phyloP scores from a whole-genome alignment of 2,113 vertebrate species.

The Mustela lutreola region DNA sequence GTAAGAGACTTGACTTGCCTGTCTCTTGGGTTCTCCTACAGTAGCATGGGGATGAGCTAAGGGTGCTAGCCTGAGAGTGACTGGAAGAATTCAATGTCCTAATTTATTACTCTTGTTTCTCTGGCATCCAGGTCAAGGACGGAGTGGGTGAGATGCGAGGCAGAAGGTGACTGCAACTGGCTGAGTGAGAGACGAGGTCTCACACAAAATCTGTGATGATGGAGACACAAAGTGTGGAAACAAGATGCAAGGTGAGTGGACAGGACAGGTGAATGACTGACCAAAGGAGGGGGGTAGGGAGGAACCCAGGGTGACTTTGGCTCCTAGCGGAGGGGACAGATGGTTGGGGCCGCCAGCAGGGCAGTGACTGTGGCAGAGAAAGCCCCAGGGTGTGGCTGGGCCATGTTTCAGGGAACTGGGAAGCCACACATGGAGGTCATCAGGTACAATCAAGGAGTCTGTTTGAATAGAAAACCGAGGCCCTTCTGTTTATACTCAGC shows the following conservation, averaged over 20 bases:
- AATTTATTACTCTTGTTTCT: background rate
- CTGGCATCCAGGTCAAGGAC: background rate
- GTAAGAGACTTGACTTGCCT: background rate
- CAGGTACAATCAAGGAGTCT: background rate
- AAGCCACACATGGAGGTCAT: background rate
- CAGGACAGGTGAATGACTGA: background rate
- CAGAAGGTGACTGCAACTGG: background rate
- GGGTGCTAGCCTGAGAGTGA: background rate
- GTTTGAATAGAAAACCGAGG: background rate
- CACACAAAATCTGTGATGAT: background rate
- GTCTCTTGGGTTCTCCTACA: background rate
- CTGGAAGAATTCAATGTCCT: background rate
- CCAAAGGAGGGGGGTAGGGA: background rate
- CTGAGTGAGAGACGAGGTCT: background rate
- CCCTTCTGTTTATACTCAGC: background rate
- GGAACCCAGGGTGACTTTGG: background rate
- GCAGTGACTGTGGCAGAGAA: background rate
- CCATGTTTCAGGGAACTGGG: background rate
- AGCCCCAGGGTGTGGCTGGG: background rate
- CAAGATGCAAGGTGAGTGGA: background rate
- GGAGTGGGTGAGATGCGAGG: background rate
- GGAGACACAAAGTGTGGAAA: background rate
- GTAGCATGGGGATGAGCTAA: background rate
- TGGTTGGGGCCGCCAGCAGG: background rate
- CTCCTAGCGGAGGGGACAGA: background rate